Conservation (phyloP, 2,113 vertebrate genomes). For the Probosciger aterrimus region DNA sequence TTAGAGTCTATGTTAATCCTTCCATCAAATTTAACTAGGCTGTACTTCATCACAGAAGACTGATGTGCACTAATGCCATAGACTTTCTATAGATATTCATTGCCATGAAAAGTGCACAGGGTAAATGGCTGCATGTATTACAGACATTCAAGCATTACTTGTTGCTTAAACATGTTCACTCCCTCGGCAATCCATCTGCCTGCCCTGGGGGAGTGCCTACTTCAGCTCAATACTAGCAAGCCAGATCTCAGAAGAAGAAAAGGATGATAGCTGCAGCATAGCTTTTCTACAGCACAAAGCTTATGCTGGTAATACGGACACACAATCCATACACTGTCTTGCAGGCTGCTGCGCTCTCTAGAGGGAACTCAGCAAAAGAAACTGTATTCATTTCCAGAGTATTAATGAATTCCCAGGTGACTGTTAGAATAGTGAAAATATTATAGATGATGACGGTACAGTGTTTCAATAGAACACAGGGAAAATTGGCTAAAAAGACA, state of each 20-base stretch:
- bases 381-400: neutral
- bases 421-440: neutral
- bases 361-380: conserved; percentile 14
- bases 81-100: neutral
- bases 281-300: neutral
- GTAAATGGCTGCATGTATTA: neutral
- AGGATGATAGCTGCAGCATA: neutral
- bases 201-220: neutral
- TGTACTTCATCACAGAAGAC: neutral
- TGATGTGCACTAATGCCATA: accelerated
- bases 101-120: neutral
- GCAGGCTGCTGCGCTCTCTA: conserved; percentile 48
- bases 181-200: neutral
- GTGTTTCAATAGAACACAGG: neutral
- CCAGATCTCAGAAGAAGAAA: neutral
- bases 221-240: neutral
- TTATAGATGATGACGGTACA: neutral
- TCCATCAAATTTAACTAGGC: neutral
- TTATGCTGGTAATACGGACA: neutral
- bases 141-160: neutral
- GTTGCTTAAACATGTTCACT: conserved; percentile 28
- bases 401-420: neutral
- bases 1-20: neutral
- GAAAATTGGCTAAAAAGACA: conserved; percentile 24
- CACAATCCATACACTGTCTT: neutral